Conservation (phyloP, 2,888 invertebrate species). For the Lysandra coridon region DNA sequence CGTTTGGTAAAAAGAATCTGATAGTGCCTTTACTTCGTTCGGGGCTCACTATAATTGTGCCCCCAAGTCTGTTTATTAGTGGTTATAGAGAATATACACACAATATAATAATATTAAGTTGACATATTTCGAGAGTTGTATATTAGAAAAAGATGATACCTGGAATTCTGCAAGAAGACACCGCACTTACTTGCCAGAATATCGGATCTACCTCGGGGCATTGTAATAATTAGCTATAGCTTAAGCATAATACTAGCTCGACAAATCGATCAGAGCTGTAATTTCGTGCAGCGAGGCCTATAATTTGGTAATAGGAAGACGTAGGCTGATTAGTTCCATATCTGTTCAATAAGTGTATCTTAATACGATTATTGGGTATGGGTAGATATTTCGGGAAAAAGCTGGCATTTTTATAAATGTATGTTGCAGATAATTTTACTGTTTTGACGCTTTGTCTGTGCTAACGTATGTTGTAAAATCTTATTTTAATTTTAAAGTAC, state of each 20-base stretch:
- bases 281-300: conserved; percentile 30
- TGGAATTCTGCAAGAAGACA: neutral
- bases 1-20: no score
- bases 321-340: conserved; percentile 37
- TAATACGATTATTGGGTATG: conserved; percentile 36
- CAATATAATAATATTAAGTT: no score
- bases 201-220: neutral
- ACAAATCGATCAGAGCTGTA: conserved; percentile 25
- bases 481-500: no score
- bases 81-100: no score
- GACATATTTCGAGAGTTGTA: no score
- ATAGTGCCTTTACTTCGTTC: no score
- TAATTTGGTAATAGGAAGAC: conserved; percentile 37
- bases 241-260: neutral
- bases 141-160: neutral
- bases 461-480: no score
- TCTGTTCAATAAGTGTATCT: conserved; percentile 36
- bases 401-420: neutral
- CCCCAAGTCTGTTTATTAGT: no score
- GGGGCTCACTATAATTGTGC: no score
- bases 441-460: neutral
- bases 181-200: neutral
- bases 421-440: neutral
- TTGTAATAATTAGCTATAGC: conserved; percentile 22
- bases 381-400: neutral